Evolutionary conservation across 2,113 vertebrate genomes (phyloP).

Genomic region (Aleadryas rufinucha): DNA sequence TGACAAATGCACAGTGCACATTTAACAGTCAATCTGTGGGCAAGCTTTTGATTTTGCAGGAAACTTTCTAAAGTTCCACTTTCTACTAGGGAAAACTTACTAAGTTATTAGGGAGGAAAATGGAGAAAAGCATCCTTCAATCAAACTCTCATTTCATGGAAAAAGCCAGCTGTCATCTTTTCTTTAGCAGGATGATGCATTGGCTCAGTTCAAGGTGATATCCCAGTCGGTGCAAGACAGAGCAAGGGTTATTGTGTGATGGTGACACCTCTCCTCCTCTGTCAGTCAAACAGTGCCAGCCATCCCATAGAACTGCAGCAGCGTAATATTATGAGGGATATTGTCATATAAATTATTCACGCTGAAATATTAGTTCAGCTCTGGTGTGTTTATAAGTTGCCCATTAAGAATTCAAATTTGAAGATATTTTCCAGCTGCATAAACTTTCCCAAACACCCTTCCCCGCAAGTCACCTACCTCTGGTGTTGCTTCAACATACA

Average conservation of each 20-base stretch:
- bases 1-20: conserved; percentile 7
- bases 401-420: conserved; percentile 39
- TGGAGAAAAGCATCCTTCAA: not conserved
- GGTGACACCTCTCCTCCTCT: not conserved
- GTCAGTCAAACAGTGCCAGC: not conserved
- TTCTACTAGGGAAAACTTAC: not conserved
- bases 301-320: not conserved
- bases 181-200: conserved; percentile 1
- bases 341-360: conserved; percentile 6
- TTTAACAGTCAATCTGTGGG: conserved; percentile 34
- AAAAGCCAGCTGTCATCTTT: not conserved
- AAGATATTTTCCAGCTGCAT: conserved; percentile 27
- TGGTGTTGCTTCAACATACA: not conserved
- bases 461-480: not conserved
- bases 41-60: conserved; percentile 22
- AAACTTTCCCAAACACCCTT: conserved; percentile 8
- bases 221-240: not conserved
- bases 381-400: not conserved
- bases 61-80: not conserved
- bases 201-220: not conserved
- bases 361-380: not conserved
- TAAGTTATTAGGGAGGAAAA: not conserved
- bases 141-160: not conserved
- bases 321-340: not conserved
- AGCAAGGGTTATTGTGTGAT: not conserved